Conservation (phyloP, 2,888 invertebrate genomes). For the Xanthia icteritia region DNA sequence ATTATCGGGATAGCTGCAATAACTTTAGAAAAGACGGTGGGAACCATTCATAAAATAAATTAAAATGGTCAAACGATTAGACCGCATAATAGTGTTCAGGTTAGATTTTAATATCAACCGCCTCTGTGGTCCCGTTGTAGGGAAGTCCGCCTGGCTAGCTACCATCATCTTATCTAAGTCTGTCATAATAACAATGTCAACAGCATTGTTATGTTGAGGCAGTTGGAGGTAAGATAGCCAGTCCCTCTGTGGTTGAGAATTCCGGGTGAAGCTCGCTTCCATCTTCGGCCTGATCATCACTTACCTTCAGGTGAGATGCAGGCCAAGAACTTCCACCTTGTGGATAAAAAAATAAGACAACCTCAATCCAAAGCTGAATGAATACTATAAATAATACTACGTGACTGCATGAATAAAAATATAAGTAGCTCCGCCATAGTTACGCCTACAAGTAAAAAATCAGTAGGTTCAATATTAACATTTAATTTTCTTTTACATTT, state of each 20-base stretch:
- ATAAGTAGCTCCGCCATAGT: slow-evolving; percentile 25
- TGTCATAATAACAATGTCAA: too few relatives aligned
- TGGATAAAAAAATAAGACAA: not conserved
- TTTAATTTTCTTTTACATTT: slow-evolving; percentile 45
- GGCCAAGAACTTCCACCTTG: too few relatives aligned
- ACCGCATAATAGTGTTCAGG: not conserved
- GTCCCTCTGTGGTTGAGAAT: too few relatives aligned
- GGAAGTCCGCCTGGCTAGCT: too few relatives aligned
- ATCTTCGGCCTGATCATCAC: too few relatives aligned
- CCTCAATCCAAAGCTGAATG: not conserved
- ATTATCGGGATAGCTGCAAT: slow-evolving; percentile 36
- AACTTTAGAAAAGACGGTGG: not conserved
- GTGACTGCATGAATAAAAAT: not conserved
- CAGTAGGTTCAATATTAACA: slow-evolving; percentile 47
- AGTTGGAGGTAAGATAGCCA: too few relatives aligned
- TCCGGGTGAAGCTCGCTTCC: too few relatives aligned
- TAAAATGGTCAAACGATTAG: not conserved
- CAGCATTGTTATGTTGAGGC: too few relatives aligned
- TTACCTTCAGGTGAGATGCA: too few relatives aligned
- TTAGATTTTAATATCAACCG: not conserved
- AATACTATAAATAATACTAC: too few relatives aligned
- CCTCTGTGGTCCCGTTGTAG: too few relatives aligned
- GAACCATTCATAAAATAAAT: not conserved
- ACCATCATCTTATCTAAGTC: too few relatives aligned
- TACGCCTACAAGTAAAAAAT: slow-evolving; percentile 37